Base-by-base conservation (phyloP, 1,140 invertebrate species). In the Chironomus striatipennis region DNA sequence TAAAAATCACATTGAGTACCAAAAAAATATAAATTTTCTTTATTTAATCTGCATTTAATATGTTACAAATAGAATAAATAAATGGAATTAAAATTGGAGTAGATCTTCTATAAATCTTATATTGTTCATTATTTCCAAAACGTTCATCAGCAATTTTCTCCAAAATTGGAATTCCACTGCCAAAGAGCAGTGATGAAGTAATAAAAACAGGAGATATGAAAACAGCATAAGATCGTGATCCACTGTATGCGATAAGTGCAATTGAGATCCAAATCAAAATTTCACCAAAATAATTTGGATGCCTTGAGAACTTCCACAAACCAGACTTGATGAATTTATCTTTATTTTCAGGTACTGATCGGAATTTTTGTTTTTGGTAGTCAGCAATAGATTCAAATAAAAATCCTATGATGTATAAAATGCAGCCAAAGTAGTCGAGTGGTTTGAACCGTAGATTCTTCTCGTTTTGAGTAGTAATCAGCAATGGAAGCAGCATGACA, bases 261-360 rank as follows among this genome's bases (percentile, higher is more conserved):
- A 70, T 20, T 7, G 15, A 15, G 4, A 20, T 1, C 65, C 65
- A 70, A 7, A 70, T 3, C 9, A 70, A 18, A 70, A 70, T 20
- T 21, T 70, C 65, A 6, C 65, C 65, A 70, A 70, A 70, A 20
- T 70, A 70, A 70, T 70, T 70, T 8, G 65, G 17, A 70, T 70
- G 65, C 10, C 65, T 18, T n/a, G 47, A 57, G 7, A 2, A 57
- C 7, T 57, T 57, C 47, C 47, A 57, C n/a, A 57, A 7, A 10
- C 47, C 47, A 7, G 47, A 12, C 1, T 2, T 57, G 10, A 57
- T 57, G n/a, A 57, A 57, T 57, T 57, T 57, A 2, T 7, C n/a
- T 7, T 10, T 10, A 57, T 57, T 57, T 57, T 57, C 7, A 8
- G 9, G 2, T n/a, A 2, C 24, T 34, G 24, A 34, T 34, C 2